Conservation (phyloP, 2,888 invertebrate genomes). For the Beris chalybata region DNA sequence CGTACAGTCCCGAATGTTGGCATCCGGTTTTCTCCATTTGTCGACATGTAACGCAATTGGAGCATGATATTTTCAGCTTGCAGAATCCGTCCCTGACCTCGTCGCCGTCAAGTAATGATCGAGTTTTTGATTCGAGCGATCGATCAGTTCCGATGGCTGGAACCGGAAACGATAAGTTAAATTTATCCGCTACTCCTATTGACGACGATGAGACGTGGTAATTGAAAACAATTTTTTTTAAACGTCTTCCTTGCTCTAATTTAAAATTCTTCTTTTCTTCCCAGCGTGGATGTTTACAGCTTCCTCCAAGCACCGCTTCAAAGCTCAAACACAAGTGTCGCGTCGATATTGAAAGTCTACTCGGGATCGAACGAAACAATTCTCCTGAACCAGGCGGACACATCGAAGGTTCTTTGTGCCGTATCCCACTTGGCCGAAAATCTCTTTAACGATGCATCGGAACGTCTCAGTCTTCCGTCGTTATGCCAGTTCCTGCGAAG, state of each 20-base stretch:
- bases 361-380: slow-evolving; percentile 57
- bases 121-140: slow-evolving; percentile 54
- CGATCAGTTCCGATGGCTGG: slow-evolving; percentile 54
- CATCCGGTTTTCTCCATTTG: slow-evolving; percentile 93
- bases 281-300: slow-evolving; percentile 81
- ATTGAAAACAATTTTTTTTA: slow-evolving; percentile 40
- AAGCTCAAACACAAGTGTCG: slow-evolving; percentile 60
- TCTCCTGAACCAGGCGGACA: slow-evolving; percentile 74
- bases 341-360: slow-evolving; percentile 55
- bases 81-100: slow-evolving; percentile 58
- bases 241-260: no score
- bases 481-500: slow-evolving; percentile 80
- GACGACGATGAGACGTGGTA: slow-evolving; percentile 80
- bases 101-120: slow-evolving; percentile 50
- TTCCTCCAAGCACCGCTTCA: slow-evolving; percentile 74
- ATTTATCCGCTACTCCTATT: slow-evolving; percentile 64
- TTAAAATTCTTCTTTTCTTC: slow-evolving; percentile 42
- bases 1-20: slow-evolving; percentile 94
- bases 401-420: slow-evolving; percentile 87
- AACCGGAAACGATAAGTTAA: slow-evolving; percentile 64
- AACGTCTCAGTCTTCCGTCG: slow-evolving; percentile 82
- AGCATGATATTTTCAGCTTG: slow-evolving; percentile 86
- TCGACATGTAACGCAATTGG: slow-evolving; percentile 87
- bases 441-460: slow-evolving; percentile 85
- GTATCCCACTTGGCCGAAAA: slow-evolving; percentile 89